Percentiles rank a stretch among this genome's conserved stretches.
phyloP scores from a whole-genome alignment of 2,113 vertebrate genomes.

The Tetraodon nigroviridis region DNA sequence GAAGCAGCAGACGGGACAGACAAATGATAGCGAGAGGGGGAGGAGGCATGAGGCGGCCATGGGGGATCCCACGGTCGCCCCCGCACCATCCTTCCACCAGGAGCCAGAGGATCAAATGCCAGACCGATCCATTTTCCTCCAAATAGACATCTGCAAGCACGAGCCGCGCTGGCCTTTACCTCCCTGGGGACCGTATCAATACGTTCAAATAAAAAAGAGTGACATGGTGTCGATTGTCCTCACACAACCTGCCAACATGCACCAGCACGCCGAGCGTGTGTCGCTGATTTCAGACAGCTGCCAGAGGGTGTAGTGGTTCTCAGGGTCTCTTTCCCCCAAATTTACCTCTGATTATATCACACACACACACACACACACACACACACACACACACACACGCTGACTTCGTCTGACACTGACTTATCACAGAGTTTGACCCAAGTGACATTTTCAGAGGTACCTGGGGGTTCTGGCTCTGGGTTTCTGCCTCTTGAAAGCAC shows the following conservation, averaged over 20 bases:
- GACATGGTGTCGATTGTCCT: slow-evolving; percentile 47
- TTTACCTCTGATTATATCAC: neutral
- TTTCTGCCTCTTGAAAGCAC: too few species aligned
- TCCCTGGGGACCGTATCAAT: slow-evolving; percentile 58
- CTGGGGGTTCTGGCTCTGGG: too few species aligned
- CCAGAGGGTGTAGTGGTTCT: too few species aligned
- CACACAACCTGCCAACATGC: slow-evolving; percentile 42
- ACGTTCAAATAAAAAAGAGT: slow-evolving; percentile 46
- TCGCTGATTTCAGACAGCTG: too few species aligned
- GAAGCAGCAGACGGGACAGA: slow-evolving; percentile 11
- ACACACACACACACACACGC: slow-evolving; percentile 5
- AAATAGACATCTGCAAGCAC: slow-evolving; percentile 50
- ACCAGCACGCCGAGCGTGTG: neutral
- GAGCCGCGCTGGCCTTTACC: slow-evolving; percentile 60
- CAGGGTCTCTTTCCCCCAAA: too few species aligned
- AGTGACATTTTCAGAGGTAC: slow-evolving; percentile 55
- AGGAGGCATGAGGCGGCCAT: neutral
- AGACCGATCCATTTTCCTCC: slow-evolving; percentile 67
- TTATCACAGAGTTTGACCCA: slow-evolving; percentile 60
- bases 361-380: neutral
- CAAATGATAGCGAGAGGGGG: slow-evolving; percentile 1
- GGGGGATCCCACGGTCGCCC: slow-evolving; percentile 33
- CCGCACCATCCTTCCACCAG: slow-evolving; percentile 47
- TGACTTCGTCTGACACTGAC: slow-evolving; percentile 52
- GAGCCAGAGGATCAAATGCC: slow-evolving; percentile 68